These are phyloP conservation scores for Bombus superbus DNA, from an alignment of 1,140 invertebrate genomes.

Conservation along the genomic window DNA sequence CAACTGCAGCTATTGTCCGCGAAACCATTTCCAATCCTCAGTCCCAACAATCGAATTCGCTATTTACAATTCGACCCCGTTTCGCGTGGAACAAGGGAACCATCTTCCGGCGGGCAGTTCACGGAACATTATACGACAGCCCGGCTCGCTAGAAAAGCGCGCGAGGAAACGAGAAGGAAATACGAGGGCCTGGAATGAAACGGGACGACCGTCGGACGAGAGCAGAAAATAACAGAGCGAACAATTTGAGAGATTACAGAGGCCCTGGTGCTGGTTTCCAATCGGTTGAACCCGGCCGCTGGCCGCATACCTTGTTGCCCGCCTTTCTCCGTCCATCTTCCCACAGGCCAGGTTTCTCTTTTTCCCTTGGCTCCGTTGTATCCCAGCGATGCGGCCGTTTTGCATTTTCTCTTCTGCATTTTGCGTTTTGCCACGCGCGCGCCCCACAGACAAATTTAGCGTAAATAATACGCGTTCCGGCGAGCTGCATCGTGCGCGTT, in stretches of 20 bases:
- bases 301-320: conserved; percentile 40
- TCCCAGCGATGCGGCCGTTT: conserved; percentile 15
- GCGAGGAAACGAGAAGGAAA: conserved; percentile 45
- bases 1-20: background rate
- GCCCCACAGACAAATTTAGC: conserved; percentile 66
- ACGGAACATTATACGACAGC: conserved; percentile 1
- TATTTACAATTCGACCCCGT: conserved; percentile 29
- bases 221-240: conserved; percentile 66
- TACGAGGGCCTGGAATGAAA: background rate
- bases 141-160: background rate
- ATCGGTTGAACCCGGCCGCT: conserved; percentile 62
- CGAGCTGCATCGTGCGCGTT: background rate
- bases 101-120: background rate
- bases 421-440: conserved; percentile 61
- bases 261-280: conserved; percentile 64
- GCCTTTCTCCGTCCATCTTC: conserved; percentile 2
- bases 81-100: background rate
- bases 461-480: conserved; percentile 65
- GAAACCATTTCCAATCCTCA: background rate
- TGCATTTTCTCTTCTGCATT: conserved; percentile 57
- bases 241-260: conserved; percentile 73
- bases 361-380: background rate
- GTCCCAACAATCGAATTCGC: background rate
- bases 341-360: conserved; percentile 1
- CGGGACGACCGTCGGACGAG: conserved; percentile 18